Conservation (phyloP, 2,888 invertebrate genomes). For the Salpingus planirostris region DNA sequence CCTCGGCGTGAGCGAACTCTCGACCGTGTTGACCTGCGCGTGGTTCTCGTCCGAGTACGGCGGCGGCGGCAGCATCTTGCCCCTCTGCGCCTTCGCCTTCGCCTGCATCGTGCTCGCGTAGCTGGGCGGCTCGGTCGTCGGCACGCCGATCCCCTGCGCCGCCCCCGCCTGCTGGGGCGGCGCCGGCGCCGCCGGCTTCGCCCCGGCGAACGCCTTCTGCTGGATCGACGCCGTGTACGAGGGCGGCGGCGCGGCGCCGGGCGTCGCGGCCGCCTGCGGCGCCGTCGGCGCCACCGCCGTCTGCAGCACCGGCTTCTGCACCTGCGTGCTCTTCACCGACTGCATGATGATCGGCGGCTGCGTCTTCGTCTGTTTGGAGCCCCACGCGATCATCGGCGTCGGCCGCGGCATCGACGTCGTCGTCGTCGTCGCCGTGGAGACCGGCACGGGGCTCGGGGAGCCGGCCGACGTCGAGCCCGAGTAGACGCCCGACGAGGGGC, state of each 20-base stretch:
- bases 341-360: slow-evolving; percentile 95
- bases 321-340: slow-evolving; percentile 91
- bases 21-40: slow-evolving; percentile 39
- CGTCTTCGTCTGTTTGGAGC: slow-evolving; percentile 77
- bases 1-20: slow-evolving; percentile 42
- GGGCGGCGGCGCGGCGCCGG: slow-evolving; percentile 60
- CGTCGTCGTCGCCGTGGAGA: slow-evolving; percentile 48
- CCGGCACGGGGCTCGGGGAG: slow-evolving; percentile 71
- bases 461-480: slow-evolving; percentile 73
- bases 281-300: slow-evolving; percentile 90
- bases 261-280: slow-evolving; percentile 52
- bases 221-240: slow-evolving; percentile 75
- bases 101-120: slow-evolving; percentile 86
- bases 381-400: slow-evolving; percentile 76
- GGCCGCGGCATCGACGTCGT: slow-evolving; percentile 64
- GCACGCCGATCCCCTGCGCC: slow-evolving; percentile 41
- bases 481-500: slow-evolving; percentile 79
- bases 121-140: slow-evolving; percentile 83
- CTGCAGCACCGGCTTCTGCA: slow-evolving; percentile 89
- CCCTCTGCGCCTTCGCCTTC: slow-evolving; percentile 46
- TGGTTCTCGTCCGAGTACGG: slow-evolving; percentile 49
- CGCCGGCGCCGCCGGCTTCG: slow-evolving; percentile 39
- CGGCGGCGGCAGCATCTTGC: slow-evolving; percentile 56
- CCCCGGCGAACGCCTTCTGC: slow-evolving; percentile 50
- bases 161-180: slow-evolving; percentile 28